These are phyloP conservation scores for Elephas maximus DNA, from an alignment of 2,113 vertebrate species.

Conservation along the genomic window DNA sequence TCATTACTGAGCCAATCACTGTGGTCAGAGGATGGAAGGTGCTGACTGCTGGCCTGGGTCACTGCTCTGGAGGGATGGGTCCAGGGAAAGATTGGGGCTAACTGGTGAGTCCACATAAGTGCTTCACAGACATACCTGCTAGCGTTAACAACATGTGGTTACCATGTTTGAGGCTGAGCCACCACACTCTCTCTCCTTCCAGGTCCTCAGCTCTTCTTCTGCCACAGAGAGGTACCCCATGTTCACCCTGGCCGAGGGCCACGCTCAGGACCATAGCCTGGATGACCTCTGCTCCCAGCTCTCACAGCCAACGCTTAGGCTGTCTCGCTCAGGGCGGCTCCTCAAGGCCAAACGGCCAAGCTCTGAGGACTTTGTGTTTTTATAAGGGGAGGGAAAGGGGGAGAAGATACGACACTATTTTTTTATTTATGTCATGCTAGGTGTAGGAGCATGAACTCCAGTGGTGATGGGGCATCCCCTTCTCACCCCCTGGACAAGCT, in stretches of 20 bases:
- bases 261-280: slow-evolving; percentile 92
- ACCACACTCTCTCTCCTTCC: background rate
- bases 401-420: slow-evolving; percentile 66
- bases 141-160: no score
- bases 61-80: background rate
- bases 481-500: background rate
- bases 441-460: background rate
- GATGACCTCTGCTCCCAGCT: slow-evolving; percentile 88
- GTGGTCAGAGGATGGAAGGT: no score
- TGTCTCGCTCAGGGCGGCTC: slow-evolving; percentile 83
- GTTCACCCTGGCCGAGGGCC: slow-evolving; percentile 94
- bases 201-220: slow-evolving; percentile 91
- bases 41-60: background rate
- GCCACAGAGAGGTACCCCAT: slow-evolving; percentile 94
- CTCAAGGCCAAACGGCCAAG: slow-evolving; percentile 87
- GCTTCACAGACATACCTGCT: no score
- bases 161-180: background rate
- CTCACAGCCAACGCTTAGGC: slow-evolving; percentile 82
- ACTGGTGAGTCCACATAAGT: no score
- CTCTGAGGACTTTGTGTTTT: slow-evolving; percentile 94
- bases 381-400: slow-evolving; percentile 83
- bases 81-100: no score
- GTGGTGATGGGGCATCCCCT: background rate
- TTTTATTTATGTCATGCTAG: slow-evolving; percentile 79
- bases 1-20: no score